These are phyloP conservation scores for Drosophila willistoni DNA, from an alignment of 1,140 invertebrate genomes.

Conservation along the genomic window DNA sequence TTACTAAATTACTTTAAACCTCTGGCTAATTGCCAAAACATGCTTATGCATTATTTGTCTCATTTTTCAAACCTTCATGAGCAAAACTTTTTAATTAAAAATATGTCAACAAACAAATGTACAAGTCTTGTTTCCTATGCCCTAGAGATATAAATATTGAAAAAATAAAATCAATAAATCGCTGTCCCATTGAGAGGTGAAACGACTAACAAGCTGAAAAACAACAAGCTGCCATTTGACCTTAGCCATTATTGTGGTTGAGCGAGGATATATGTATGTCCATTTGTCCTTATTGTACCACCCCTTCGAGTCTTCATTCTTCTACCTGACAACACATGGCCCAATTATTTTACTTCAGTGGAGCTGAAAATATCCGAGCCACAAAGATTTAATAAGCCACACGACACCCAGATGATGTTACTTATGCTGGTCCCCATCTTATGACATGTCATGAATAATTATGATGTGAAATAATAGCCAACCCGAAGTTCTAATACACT, in stretches of 20 bases:
- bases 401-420: constrained; percentile 29
- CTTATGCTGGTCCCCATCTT: constrained; percentile 28
- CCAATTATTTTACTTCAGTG: constrained; percentile 66
- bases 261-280: not conserved
- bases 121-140: constrained; percentile 8
- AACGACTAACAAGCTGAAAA: constrained; percentile 41
- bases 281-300: constrained; percentile 7
- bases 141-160: constrained; percentile 17
- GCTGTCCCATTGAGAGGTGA: constrained; percentile 19
- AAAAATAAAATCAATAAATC: constrained; percentile 38
- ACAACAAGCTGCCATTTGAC: constrained; percentile 34
- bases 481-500: not conserved
- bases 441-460: constrained; percentile 59
- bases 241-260: constrained; percentile 18
- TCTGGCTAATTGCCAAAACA: constrained; percentile 29
- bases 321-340: constrained; percentile 48
- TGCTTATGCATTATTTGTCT: constrained; percentile 3
- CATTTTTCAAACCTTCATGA: constrained; percentile 17
- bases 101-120: constrained; percentile 38
- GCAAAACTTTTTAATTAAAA: constrained; percentile 57
- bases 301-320: not conserved
- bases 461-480: constrained; percentile 16
- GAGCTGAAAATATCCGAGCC: constrained; percentile 54
- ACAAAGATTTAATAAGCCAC: constrained; percentile 58
- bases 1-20: not conserved